Evolutionary conservation across 2,113 vertebrate genomes (phyloP), one percentile per base, ranked within the genome.

Genomic region (Nibea albiflora): DNA sequence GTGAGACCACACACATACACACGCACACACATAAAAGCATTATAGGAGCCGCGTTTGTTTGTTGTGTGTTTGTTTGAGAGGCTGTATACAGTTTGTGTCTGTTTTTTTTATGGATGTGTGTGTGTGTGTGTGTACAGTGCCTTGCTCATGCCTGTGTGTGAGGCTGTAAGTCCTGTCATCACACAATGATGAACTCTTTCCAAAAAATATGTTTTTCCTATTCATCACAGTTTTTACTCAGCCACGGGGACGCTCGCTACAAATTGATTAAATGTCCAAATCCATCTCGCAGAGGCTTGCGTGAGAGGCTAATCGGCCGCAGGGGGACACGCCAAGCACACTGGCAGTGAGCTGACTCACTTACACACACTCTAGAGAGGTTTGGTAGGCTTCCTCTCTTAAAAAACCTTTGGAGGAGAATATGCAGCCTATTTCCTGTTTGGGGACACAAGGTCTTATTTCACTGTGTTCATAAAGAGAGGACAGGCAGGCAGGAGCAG

Each of bases 1-100:
- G 98, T 98, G 89, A 90, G 88, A 82, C 66, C 73, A 71, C 82
- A 85, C 88, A 81, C 78, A 63, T 57, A 54, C 11, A 70, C 42
- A 73, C 58, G 57, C 62, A 46, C 73, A 70, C 42, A 78, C 58
- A 62, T 53, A 78, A 72, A 78, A 22, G 49, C 66, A 31, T 72
- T 58, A 39, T 4, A 77, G 20, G 78, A 57, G 7, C 17, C 78
- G 57, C 67, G 56, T 76, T 64, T 85, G 63, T 88, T 83, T 83
- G 78, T 78, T 58, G 62, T 57, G 56, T 78, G 46, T 86, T 56
- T 90, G 39, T 63, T 42, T 22, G 8, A 58, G 49, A 44, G 31
- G 12, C n/a, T 66, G 24, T 74, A 49, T 0, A 7, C 12, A 39
- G 44, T 46, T 1, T 54, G 42, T 67, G 67, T 76, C 50, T 67